Base-by-base conservation (phyloP, 1,140 invertebrate genomes). In the Uloborus diversus region DNA sequence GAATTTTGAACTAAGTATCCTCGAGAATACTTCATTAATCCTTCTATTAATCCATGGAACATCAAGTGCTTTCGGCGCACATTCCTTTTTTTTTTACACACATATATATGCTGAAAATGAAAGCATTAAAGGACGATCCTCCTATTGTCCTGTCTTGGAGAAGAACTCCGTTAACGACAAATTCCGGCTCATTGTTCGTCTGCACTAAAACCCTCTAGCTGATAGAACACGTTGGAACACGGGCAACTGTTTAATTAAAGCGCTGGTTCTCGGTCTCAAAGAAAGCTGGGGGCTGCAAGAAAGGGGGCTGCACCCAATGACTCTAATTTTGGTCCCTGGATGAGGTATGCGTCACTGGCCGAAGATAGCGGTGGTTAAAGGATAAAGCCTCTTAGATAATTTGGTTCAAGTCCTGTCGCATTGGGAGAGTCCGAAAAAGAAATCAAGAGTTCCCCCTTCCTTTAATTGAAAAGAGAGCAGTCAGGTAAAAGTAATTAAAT, bases 381-480 rank as follows among this genome's bases (percentile, higher is more conserved):
- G 37, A 73, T 62, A 75, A 75, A 75, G 70, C 51, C 59, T 17
- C 57, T 20, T 28, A 49, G 59, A 75, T 75, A 75, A 73, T 73
- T 64, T 35, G 42, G 33, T 64, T 75, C 32, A 75, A 75, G 28
- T 75, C 59, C 59, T 75, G 37, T 53, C 57, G 47, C 37, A 57
- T 59, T 47, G 59, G 9, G 13, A 25, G 30, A n/a, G 33, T 47
- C 56, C 56, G 23, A 73, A 73, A 59, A 75, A 64, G 57, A 75
- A 75, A 62, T 75, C 57, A 49, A 75, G 64, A 75, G 70, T 30
- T 75, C 37, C 59, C 37, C 27, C 59, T 62, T 42, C 28, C 30
- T 75, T 75, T 75, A 75, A 75, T 75, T 75, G 70, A 75, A 75
- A 75, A 75, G 70, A 42, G 70, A 64, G 70, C 70, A 75, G 57